These are phyloP conservation scores for Acanthosepion lycidas DNA, from an alignment of 2,888 invertebrate genomes.

Conservation along the genomic window DNA sequence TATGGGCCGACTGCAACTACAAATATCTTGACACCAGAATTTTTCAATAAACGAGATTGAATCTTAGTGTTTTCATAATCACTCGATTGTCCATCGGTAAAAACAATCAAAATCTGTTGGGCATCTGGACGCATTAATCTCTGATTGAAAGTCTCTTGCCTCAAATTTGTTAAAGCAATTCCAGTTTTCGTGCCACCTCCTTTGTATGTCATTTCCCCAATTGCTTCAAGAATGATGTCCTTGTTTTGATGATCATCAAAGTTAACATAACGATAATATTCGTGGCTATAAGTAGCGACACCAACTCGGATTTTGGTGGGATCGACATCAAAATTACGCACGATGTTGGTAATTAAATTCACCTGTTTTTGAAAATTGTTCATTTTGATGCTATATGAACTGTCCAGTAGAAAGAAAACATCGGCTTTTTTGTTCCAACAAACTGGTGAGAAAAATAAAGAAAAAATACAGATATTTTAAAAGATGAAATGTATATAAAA, in stretches of 20 bases:
- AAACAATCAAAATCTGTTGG: slow-evolving; percentile 56
- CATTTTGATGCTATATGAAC: slow-evolving; percentile 15
- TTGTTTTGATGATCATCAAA: background rate
- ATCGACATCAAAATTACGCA: slow-evolving; percentile 24
- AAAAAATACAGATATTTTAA: background rate
- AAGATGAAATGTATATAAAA: background rate
- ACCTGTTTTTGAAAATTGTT: slow-evolving; percentile 21
- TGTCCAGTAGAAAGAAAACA: background rate
- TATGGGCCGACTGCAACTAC: slow-evolving; percentile 55
- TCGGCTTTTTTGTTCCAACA: slow-evolving; percentile 41
- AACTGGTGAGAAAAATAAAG: background rate
- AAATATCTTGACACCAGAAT: slow-evolving; percentile 54
- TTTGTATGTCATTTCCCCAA: slow-evolving; percentile 50
- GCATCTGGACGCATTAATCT: slow-evolving; percentile 51
- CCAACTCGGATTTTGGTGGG: background rate
- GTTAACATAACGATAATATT: background rate
- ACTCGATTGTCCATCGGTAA: slow-evolving; percentile 60
- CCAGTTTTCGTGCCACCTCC: slow-evolving; percentile 57
- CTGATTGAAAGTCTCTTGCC: slow-evolving; percentile 52
- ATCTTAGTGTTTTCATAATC: slow-evolving; percentile 51
- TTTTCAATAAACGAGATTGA: slow-evolving; percentile 53
- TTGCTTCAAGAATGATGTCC: background rate
- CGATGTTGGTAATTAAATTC: background rate
- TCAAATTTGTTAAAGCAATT: slow-evolving; percentile 53
- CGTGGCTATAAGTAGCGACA: slow-evolving; percentile 34